A percentile compares a stretch with the other conserved stretches of the same genome.
Evolutionary conservation across 2,797 vertebrate genomes (phyloP).

Genomic region (Apogon hyalosoma): DNA sequence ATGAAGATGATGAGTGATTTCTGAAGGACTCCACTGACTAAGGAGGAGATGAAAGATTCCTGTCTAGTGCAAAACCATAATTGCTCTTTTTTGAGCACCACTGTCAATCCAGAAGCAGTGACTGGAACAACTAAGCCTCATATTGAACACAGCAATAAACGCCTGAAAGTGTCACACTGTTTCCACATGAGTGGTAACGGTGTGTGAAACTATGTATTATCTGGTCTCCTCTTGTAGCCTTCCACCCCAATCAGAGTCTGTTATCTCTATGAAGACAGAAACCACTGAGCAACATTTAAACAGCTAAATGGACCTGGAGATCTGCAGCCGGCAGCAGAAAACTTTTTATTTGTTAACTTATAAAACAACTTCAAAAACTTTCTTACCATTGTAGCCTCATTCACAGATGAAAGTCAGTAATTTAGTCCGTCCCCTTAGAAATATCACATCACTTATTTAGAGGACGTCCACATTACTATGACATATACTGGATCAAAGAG

Average conservation of each 20-base stretch:
- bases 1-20: slow-evolving; percentile 24
- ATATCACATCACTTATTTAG: not conserved
- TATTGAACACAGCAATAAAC: slow-evolving; percentile 7
- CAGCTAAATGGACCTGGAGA: not conserved
- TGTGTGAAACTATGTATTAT: slow-evolving; percentile 18
- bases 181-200: slow-evolving; percentile 27
- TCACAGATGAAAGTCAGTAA: not conserved
- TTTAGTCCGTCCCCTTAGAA: not conserved
- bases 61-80: slow-evolving; percentile 4
- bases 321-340: not conserved
- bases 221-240: not conserved
- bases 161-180: not conserved
- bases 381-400: not conserved
- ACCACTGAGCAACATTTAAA: not conserved
- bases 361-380: not conserved
- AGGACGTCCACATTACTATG: not conserved
- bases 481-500: too few relatives aligned
- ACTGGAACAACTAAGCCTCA: slow-evolving; percentile 17
- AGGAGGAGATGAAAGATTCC: slow-evolving; percentile 31
- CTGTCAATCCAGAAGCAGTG: slow-evolving; percentile 17
- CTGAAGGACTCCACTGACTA: not conserved
- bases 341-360: not conserved
- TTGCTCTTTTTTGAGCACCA: slow-evolving; percentile 19
- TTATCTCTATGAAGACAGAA: not conserved
- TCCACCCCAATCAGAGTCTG: not conserved